Evolutionary conservation across 1,140 invertebrate genomes (phyloP), one percentile per base, ranked within the genome.

Genomic region (Phthorimaea operculella): DNA sequence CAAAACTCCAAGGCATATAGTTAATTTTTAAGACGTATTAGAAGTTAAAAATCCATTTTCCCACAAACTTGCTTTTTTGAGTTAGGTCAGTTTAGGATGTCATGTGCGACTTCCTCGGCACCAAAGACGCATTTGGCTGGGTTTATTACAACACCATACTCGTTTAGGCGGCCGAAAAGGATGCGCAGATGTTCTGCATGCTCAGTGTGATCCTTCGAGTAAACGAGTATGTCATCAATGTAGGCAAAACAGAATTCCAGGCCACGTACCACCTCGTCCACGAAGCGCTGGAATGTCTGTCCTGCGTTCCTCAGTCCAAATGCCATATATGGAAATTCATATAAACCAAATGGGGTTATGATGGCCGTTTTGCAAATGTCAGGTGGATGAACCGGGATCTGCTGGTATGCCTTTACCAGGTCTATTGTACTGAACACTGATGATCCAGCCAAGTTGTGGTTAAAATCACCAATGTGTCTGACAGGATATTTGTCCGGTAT

Each of bases 221-320:
- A 44, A 21, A 61, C 18, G n/a, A n/a, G n/a, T n/a, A n/a, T n/a
- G 49, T 61, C 59, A 33, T 61, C 55, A 9, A 61, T 21, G 36
- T 51, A 61, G 42, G 54, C 15, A 57, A 58, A 51, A 64, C 58
- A 42, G 69, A 58, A 18, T 68, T 60, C 56, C 82, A 85, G 62
- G 79, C 80, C 36, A 79, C 63, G 56, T 6, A 67, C 33, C 11
- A 73, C 51, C 33, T 55, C 51, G 33, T 74, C 70, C 52, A 82
- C 71, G 9, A 78, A 56, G 39, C 75, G 33, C 52, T 76, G 70
- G 55, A 82, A 79, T 4, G 68, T 73, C 54, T 73, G 59, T 2
- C 51, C 70, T 8, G 67, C 63, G 50, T 77, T 73, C 5, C 64
- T 50, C 12, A 51, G 15, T 9, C 39, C 33, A 18, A 48, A 48